phyloP scores from a whole-genome alignment of 2,797 vertebrate species.

The Hippoglossus hippoglossus region DNA sequence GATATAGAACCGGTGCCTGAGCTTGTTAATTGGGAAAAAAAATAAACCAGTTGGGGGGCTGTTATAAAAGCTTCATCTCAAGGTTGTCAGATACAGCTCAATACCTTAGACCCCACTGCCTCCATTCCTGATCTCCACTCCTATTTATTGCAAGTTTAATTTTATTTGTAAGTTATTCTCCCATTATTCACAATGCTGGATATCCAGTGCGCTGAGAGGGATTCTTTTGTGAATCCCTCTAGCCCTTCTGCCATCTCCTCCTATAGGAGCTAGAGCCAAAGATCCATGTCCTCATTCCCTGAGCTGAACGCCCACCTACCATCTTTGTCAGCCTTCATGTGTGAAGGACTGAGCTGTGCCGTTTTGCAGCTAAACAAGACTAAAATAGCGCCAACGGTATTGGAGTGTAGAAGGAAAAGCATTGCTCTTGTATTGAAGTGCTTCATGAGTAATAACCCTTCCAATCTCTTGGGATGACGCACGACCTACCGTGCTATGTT shows the following conservation, averaged over 20 bases:
- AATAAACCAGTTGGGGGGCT: slow-evolving; percentile 12
- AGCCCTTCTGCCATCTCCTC: slow-evolving; percentile 26
- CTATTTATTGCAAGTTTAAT: slow-evolving; percentile 27
- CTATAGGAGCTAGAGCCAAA: slow-evolving; percentile 46
- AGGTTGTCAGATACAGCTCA: slow-evolving; percentile 33
- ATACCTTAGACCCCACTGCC: slow-evolving; percentile 16
- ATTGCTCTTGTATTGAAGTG: slow-evolving; percentile 55
- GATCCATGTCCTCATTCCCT: slow-evolving; percentile 60
- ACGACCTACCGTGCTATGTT: slow-evolving; percentile 43
- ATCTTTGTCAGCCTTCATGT: slow-evolving; percentile 67
- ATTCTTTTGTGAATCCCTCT: slow-evolving; percentile 39
- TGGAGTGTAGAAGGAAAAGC: slow-evolving; percentile 64
- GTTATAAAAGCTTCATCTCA: slow-evolving; percentile 36
- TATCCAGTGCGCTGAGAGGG: slow-evolving; percentile 1
- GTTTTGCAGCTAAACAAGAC: slow-evolving; percentile 67
- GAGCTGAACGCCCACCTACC: slow-evolving; percentile 65
- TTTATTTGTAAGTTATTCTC: slow-evolving; percentile 23
- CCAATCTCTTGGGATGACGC: slow-evolving; percentile 70
- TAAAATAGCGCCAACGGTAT: slow-evolving; percentile 70
- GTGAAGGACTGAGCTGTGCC: slow-evolving; percentile 67
- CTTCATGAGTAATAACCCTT: slow-evolving; percentile 67
- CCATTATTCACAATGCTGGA: slow-evolving; percentile 17
- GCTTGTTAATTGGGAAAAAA: slow-evolving; percentile 18
- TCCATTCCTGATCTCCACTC: slow-evolving; percentile 8
- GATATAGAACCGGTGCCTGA: slow-evolving; percentile 26